Base-by-base conservation (phyloP, 1,140 invertebrate species). In the Pseudomyrmex dendroicus region DNA sequence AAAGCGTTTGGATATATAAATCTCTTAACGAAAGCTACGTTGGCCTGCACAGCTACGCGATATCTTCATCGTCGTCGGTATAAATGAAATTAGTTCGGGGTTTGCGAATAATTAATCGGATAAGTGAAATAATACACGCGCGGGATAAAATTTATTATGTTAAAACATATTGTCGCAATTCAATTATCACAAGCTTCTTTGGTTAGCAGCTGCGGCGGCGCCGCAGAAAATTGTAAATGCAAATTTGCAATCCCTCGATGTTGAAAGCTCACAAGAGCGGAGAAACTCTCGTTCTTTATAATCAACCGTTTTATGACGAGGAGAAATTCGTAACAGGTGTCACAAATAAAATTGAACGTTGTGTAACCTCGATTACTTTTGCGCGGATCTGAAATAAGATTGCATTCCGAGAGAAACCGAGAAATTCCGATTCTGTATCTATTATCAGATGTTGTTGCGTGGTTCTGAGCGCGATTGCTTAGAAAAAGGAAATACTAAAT, bases 91-190 rank as follows among this genome's bases (percentile, higher is more conserved):
- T 78, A 70, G 20, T 59, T 72, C 3, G 20, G 44, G 44, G 35
- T 25, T 78, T 72, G 52, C 12, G 15, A 15, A 59, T 72, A 80
- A 80, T 72, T 78, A 78, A 78, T 44, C 54, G 64, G 46, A 59
- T 78, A 70, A 70, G 20, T 9, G 8, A 25, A 80, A 12, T 70
- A 80, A 64, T 5, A 46, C 4, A 4, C 3, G 20, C 12, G 46
- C 54, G 54, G 35, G 0, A 35, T 35, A 35, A 59, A 59, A 80
- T 70, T 7, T 12, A 70, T 13, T 44, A 59, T 17, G 15, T 72
- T 80, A 72, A 57, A 72, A 17, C 22, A 48, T 80, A 70, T 25
- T 20, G 50, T 1, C 5, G 15, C 59, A 64, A 80, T 72, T 50
- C 1, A 59, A 72, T 78, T 59, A 25, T 13, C 54, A 50, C 59